These are phyloP conservation scores for Sparus aurata DNA, from an alignment of 2,797 vertebrate species.

Conservation along the genomic window DNA sequence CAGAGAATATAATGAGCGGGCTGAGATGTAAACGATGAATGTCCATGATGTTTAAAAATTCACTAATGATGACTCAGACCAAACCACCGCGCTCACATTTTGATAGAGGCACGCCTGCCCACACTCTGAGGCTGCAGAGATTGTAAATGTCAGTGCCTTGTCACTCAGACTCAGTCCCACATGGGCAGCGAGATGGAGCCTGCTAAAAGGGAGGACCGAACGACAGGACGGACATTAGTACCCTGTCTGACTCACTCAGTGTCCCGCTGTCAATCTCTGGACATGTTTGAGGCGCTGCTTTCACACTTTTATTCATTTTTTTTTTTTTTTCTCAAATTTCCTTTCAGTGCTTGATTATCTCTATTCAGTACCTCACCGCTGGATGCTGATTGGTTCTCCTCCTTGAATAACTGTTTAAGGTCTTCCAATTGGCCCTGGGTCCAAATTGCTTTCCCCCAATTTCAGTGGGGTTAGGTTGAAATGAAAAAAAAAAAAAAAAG, in stretches of 20 bases:
- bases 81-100: slow-evolving; percentile 46
- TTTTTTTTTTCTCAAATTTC: slow-evolving; percentile 30
- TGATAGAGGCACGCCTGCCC: slow-evolving; percentile 55
- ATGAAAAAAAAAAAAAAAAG: slow-evolving; percentile 25
- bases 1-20: slow-evolving; percentile 24
- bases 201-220: slow-evolving; percentile 80
- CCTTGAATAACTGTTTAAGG: slow-evolving; percentile 45
- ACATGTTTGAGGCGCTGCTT: slow-evolving; percentile 55
- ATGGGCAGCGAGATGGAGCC: slow-evolving; percentile 84
- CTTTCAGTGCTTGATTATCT: slow-evolving; percentile 62
- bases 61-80: slow-evolving; percentile 58
- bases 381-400: slow-evolving; percentile 60
- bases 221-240: slow-evolving; percentile 66
- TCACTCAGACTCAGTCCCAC: slow-evolving; percentile 88
- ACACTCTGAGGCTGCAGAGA: slow-evolving; percentile 68
- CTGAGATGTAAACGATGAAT: slow-evolving; percentile 32
- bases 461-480: slow-evolving; percentile 41
- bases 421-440: slow-evolving; percentile 40
- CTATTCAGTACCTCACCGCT: slow-evolving; percentile 51
- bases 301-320: slow-evolving; percentile 57
- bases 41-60: slow-evolving; percentile 26
- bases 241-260: slow-evolving; percentile 86
- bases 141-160: slow-evolving; percentile 82
- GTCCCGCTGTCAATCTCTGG: slow-evolving; percentile 72
- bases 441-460: slow-evolving; percentile 44